Conservation (phyloP, 2,113 vertebrate species). For the Gulo gulo region DNA sequence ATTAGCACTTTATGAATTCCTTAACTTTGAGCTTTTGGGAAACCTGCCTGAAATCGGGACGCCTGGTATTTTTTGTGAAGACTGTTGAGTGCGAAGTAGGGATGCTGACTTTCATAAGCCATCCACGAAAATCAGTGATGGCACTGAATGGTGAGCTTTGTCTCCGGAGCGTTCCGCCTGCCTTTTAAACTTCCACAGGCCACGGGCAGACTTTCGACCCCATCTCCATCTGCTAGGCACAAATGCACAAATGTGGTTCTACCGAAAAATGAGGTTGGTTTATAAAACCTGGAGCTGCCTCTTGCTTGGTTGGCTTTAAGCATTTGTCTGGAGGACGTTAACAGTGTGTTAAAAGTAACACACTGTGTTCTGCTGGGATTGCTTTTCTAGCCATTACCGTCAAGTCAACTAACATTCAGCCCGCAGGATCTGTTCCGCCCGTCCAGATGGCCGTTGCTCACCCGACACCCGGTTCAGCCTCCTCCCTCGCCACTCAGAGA, state of each 20-base stretch:
- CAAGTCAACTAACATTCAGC: background rate
- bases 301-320: background rate
- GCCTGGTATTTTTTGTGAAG: background rate
- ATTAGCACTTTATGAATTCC: background rate
- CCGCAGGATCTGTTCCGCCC: background rate
- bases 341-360: background rate
- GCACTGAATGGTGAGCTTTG: background rate
- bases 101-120: background rate
- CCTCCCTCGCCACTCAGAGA: background rate
- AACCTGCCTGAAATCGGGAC: background rate
- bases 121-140: background rate
- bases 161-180: background rate
- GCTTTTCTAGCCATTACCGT: background rate
- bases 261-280: background rate
- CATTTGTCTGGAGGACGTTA: background rate
- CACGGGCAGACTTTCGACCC: background rate
- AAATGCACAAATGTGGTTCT: background rate
- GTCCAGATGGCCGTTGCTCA: background rate
- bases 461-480: too few relatives aligned
- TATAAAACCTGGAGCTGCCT: background rate
- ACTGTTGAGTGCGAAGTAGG: background rate
- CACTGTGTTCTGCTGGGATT: background rate
- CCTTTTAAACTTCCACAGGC: background rate
- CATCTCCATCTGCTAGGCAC: background rate
- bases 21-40: conserved; percentile 32